Percentiles rank a stretch among this genome's conserved stretches.
phyloP scores from a whole-genome alignment of 2,113 vertebrate genomes.

The Brachyistius frenatus region DNA sequence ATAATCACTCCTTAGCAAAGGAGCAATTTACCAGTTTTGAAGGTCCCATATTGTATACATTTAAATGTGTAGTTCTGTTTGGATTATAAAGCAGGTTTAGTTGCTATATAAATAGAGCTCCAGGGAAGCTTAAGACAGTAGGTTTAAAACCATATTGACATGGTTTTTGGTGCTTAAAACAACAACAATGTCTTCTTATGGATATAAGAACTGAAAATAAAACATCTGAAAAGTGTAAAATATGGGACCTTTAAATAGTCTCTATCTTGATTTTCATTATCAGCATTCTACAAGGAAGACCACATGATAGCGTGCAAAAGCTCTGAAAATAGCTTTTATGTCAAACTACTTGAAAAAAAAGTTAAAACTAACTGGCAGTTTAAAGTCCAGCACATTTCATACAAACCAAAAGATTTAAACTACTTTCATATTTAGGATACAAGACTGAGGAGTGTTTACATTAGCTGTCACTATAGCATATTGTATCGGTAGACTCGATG shows the following conservation, averaged over 20 bases:
- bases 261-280: not conserved
- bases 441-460: not conserved
- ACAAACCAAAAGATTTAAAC: not conserved
- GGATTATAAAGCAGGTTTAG: no score
- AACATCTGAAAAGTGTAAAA: no score
- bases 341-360: not conserved
- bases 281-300: not conserved
- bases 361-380: not conserved
- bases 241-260: not conserved
- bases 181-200: no score
- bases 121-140: no score
- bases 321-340: no score
- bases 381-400: not conserved
- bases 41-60: not conserved
- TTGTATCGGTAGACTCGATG: slow-evolving; percentile 16
- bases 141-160: no score
- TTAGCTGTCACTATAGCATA: not conserved
- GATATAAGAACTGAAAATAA: no score
- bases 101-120: no score
- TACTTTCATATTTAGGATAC: no score
- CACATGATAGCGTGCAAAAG: no score
- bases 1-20: slow-evolving; percentile 17
- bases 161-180: no score
- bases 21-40: not conserved
- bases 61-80: no score